These are phyloP conservation scores for Rhabdornis inornatus DNA, from an alignment of 2,113 vertebrate species.

Conservation along the genomic window DNA sequence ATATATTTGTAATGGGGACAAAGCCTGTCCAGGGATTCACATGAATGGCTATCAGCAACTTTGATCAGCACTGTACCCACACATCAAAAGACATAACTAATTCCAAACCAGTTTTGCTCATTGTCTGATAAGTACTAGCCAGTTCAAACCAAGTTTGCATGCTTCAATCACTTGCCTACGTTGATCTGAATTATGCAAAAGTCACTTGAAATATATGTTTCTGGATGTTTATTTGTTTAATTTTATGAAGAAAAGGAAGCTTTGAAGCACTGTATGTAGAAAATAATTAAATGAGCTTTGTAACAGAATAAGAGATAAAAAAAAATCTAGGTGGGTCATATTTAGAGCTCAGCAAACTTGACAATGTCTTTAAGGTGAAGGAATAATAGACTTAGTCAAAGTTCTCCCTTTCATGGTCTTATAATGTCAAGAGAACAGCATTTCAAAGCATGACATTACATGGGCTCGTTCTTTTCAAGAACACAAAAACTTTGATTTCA, in stretches of 20 bases:
- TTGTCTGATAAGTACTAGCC: neutral
- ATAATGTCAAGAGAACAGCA: slow-evolving; percentile 35
- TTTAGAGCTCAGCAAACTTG: neutral
- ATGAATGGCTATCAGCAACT: neutral
- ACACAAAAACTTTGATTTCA: slow-evolving; percentile 43
- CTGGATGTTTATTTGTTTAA: neutral
- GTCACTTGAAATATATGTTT: neutral
- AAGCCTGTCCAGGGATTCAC: neutral
- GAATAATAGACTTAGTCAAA: slow-evolving; percentile 16
- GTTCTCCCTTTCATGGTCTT: slow-evolving; percentile 31
- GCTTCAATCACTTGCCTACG: neutral
- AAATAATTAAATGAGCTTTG: neutral
- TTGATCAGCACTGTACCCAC: slow-evolving; percentile 35
- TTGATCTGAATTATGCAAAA: neutral
- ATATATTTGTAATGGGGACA: slow-evolving; percentile 29
- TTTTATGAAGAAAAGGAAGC: neutral
- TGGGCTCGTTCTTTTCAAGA: slow-evolving; percentile 35
- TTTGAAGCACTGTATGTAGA: neutral
- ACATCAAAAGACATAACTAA: slow-evolving; percentile 38
- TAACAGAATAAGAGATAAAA: neutral
- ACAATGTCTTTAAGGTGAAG: slow-evolving; percentile 29
- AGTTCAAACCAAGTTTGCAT: neutral
- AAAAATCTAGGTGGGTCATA: slow-evolving; percentile 10
- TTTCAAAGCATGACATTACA: slow-evolving; percentile 52
- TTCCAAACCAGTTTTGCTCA: neutral